These are phyloP conservation scores for Zaprionus kolodkinae DNA, from an alignment of 1,140 invertebrate species.

Conservation along the genomic window DNA sequence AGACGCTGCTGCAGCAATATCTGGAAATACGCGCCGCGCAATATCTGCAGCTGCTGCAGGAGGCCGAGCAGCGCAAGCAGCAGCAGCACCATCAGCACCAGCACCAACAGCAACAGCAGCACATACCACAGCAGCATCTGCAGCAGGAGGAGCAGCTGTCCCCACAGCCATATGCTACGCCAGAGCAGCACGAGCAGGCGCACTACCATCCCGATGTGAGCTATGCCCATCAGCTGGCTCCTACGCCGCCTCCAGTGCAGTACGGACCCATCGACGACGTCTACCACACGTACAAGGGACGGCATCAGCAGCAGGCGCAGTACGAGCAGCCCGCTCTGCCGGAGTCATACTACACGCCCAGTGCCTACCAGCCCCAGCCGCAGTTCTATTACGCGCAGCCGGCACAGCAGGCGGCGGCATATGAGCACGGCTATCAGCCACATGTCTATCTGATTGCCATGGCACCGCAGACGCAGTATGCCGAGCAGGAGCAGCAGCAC, in stretches of 20 bases:
- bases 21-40: conserved; percentile 81
- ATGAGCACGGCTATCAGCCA: conserved; percentile 55
- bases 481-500: conserved; percentile 13
- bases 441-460: conserved; percentile 77
- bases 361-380: conserved; percentile 40
- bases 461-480: conserved; percentile 53
- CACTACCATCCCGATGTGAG: conserved; percentile 63
- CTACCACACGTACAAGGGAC: conserved; percentile 76
- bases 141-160: conserved; percentile 30
- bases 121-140: conserved; percentile 24
- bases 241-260: conserved; percentile 56
- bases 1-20: conserved; percentile 80
- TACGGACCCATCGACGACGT: conserved; percentile 78
- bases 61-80: conserved; percentile 69
- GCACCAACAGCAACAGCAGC: conserved; percentile 48
- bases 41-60: conserved; percentile 74
- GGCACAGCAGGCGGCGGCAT: conserved; percentile 21
- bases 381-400: conserved; percentile 71
- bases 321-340: conserved; percentile 44
- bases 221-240: conserved; percentile 67
- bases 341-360: conserved; percentile 56
- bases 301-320: conserved; percentile 61
- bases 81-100: conserved; percentile 55
- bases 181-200: conserved; percentile 51
- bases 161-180: conserved; percentile 22